These are phyloP conservation scores for Tortrix viridana DNA, from an alignment of 2,888 invertebrate species.

Conservation along the genomic window DNA sequence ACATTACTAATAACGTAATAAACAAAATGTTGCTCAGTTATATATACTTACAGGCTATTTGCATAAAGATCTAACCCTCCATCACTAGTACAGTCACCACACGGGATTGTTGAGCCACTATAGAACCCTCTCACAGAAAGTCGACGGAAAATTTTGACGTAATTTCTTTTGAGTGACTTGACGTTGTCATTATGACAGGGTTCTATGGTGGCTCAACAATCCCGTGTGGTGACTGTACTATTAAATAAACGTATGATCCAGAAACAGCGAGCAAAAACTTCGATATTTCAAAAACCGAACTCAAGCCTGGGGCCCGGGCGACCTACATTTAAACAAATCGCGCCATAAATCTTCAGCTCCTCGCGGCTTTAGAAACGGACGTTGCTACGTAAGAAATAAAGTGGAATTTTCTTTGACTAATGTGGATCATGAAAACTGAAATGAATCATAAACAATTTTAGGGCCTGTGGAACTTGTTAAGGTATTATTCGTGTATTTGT, in stretches of 20 bases:
- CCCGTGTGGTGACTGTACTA: no score
- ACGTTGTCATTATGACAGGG: no score
- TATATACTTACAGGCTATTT: no score
- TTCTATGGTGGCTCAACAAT: no score
- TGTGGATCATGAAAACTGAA: conserved; percentile 24
- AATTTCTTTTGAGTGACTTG: no score
- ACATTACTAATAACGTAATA: no score
- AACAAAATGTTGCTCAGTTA: no score
- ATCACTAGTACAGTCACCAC: no score
- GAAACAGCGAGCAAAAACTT: conserved; percentile 12
- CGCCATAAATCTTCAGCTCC: conserved; percentile 13
- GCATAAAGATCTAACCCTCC: no score
- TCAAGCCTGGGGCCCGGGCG: conserved; percentile 26
- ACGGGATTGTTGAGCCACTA: no score
- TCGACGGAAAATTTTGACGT: no score
- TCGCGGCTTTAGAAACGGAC: conserved; percentile 1
- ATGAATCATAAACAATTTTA: conserved; percentile 31
- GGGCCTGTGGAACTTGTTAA: conserved; percentile 6
- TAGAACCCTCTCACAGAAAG: no score
- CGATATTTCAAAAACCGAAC: conserved; percentile 25
- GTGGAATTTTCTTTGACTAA: conserved; percentile 10
- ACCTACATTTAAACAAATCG: conserved; percentile 38
- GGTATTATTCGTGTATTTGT: conserved; percentile 3
- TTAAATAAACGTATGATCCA: background rate
- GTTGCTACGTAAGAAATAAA: conserved; percentile 6